Evolutionary conservation across 2,797 vertebrate genomes (phyloP).

Genomic region (Coracias cyanogaster): DNA sequence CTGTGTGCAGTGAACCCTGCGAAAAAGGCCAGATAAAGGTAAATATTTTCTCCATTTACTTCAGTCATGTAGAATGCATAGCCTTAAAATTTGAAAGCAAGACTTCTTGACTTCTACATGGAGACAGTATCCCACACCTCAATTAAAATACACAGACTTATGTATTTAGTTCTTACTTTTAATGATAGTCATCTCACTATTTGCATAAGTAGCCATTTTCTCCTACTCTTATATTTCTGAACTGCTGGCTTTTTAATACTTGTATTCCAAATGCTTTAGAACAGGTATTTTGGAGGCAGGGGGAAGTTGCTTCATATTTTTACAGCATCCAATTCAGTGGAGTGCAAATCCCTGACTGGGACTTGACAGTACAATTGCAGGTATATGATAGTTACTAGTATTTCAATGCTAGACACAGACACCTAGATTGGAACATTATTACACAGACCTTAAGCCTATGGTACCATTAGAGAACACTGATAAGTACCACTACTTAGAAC

Average conservation of each 20-base stretch:
- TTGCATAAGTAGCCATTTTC: not conserved
- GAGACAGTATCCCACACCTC: not conserved
- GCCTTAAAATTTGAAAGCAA: not conserved
- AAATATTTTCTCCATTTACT: constrained; percentile 8
- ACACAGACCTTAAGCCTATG: not conserved
- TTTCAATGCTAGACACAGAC: not conserved
- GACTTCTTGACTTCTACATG: not conserved
- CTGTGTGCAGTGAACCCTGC: constrained; percentile 97
- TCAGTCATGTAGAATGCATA: not conserved
- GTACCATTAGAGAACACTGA: not conserved
- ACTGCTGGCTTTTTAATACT: not conserved
- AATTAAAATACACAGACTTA: not conserved
- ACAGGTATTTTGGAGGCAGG: not conserved
- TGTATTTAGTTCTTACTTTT: not conserved
- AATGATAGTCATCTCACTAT: not conserved
- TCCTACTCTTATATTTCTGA: not conserved
- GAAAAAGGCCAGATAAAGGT: constrained; percentile 98
- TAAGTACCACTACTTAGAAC: not conserved
- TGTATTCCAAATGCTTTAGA: not conserved
- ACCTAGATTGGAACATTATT: not conserved
- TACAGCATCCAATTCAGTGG: not conserved
- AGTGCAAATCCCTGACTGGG: not conserved
- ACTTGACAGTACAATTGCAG: not conserved
- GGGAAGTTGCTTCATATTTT: not conserved
- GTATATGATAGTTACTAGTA: not conserved